Conservation (phyloP, 2,888 invertebrate genomes). For the Protonemura montana region DNA sequence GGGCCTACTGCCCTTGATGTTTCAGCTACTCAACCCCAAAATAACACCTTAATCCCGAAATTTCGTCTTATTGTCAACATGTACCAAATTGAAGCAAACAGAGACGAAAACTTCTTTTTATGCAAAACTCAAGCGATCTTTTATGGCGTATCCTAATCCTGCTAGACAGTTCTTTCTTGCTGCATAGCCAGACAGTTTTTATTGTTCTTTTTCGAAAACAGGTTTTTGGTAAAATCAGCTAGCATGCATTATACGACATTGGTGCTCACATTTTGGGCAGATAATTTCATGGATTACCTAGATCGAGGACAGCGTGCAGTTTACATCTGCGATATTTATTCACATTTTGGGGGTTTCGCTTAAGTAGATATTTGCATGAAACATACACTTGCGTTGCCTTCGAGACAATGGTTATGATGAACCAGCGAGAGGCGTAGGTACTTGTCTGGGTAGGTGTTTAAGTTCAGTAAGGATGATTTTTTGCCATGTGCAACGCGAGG, state of each 20-base stretch:
- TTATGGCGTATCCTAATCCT: slow-evolving; percentile 21
- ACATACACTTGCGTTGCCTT: background rate
- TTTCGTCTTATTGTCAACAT: background rate
- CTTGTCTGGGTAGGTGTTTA: too few species aligned
- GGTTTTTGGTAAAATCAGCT: slow-evolving; percentile 1
- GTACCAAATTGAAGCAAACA: slow-evolving; percentile 5
- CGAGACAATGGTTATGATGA: background rate
- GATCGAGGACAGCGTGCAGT: background rate
- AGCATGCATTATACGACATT: background rate
- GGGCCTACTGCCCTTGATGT: too few species aligned
- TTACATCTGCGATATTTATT: too few species aligned
- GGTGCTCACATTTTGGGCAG: background rate
- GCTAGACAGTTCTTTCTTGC: background rate
- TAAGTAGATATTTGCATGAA: background rate
- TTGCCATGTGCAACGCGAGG: too few species aligned
- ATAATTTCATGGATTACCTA: background rate
- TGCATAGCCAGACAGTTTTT: background rate
- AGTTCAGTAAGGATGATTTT: too few species aligned
- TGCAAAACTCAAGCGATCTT: slow-evolving; percentile 29
- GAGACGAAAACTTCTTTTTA: slow-evolving; percentile 13
- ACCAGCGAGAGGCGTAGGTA: too few species aligned
- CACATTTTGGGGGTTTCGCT: too few species aligned
- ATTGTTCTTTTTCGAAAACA: background rate
- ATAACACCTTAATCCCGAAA: background rate
- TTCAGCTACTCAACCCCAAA: background rate